A percentile compares a stretch with the other conserved stretches of the same genome.
phyloP scores from a whole-genome alignment of 1,140 invertebrate genomes.

The Drosophila burlai region DNA sequence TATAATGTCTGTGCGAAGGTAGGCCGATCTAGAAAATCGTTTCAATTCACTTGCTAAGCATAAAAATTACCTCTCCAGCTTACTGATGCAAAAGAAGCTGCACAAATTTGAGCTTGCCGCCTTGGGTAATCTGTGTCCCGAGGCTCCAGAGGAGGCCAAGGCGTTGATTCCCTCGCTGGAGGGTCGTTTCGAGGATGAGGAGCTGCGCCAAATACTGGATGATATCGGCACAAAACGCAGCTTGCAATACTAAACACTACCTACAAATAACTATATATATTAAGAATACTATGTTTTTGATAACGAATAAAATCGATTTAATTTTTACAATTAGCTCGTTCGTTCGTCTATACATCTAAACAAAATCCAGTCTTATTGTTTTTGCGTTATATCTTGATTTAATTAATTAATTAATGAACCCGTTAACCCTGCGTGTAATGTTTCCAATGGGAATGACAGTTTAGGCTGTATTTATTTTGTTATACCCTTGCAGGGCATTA shows the following conservation, averaged over 20 bases:
- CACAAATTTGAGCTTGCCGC: slow-evolving; percentile 99
- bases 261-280: background rate
- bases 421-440: no score
- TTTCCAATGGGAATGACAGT: no score
- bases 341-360: background rate
- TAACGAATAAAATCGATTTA: slow-evolving; percentile 2
- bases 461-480: no score
- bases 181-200: slow-evolving; percentile 98
- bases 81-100: slow-evolving; percentile 97
- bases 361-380: background rate
- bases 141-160: slow-evolving; percentile 99
- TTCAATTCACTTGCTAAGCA: background rate
- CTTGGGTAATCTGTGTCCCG: slow-evolving; percentile 98
- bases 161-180: slow-evolving; percentile 98
- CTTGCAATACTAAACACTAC: slow-evolving; percentile 93
- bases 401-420: no score
- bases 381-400: background rate
- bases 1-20: slow-evolving; percentile 97
- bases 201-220: slow-evolving; percentile 96
- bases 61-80: slow-evolving; percentile 87
- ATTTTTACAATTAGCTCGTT: background rate
- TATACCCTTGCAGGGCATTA: no score
- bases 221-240: slow-evolving; percentile 99
- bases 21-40: slow-evolving; percentile 47
- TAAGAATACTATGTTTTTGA: slow-evolving; percentile 1